A percentile compares a stretch with the other conserved stretches of the same genome.
phyloP scores from a whole-genome alignment of 2,113 vertebrate genomes.

The Callocephalon fimbriatum region DNA sequence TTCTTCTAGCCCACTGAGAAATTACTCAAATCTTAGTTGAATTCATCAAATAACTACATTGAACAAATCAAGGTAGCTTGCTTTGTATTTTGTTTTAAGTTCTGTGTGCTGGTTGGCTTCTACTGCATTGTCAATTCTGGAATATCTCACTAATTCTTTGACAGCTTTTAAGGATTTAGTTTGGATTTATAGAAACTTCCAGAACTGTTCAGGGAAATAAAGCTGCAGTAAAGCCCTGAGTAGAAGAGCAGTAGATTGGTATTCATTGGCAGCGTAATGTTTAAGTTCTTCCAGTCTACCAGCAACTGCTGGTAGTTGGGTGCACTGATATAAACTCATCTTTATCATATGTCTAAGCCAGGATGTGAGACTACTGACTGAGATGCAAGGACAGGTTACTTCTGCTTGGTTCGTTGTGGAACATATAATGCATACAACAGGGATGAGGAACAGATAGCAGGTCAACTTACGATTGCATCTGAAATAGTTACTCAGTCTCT shows the following conservation, averaged over 20 bases:
- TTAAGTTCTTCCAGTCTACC: not conserved
- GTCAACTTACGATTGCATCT: fast-evolving
- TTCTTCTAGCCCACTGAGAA: not conserved
- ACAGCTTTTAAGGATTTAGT: not conserved
- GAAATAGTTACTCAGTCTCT: not conserved
- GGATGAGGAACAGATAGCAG: not conserved
- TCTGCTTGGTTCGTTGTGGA: not conserved
- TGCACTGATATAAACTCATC: not conserved
- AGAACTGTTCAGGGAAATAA: not conserved
- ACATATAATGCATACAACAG: fast-evolving
- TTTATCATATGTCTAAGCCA: not conserved
- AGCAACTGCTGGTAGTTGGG: not conserved
- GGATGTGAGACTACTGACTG: not conserved
- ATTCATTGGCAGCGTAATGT: fast-evolving
- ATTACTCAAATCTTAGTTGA: not conserved
- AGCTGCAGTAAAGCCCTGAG: not conserved
- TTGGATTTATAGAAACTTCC: not conserved
- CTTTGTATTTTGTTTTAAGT: not conserved
- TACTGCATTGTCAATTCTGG: fast-evolving
- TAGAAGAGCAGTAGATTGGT: not conserved
- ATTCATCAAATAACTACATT: not conserved
- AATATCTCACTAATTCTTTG: not conserved
- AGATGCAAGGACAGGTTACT: not conserved
- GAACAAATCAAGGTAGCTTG: not conserved
- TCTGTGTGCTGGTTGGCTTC: not conserved